Evolutionary conservation across 2,113 vertebrate species (phyloP), one percentile per base, ranked within the genome.

Genomic region (Platysternon megacephalum): DNA sequence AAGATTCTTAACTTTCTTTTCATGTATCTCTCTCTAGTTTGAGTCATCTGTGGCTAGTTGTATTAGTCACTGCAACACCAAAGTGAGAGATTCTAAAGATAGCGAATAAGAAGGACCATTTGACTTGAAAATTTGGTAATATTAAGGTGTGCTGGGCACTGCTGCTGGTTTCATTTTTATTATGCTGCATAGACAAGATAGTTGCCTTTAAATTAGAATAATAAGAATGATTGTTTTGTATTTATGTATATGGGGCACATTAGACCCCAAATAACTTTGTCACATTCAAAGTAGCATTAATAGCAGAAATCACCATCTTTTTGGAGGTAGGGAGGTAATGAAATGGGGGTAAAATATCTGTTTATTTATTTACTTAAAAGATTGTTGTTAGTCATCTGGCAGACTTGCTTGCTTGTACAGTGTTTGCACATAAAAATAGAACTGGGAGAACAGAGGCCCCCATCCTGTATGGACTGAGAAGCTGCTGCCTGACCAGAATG

Each of bases 21-120:
- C 17, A 1, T 89, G 35, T 51, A 82, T n/a, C 9, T 84, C 26
- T 4, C 83, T 61, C 28, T 48, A 93, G 1, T 17, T 79, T 55
- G 21, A 92, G 74, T 48, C 5, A 52, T 82, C 4, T 87, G 7
- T 95, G 51, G 53, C 19, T 56, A 86, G 48, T 61, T 28, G 32
- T 82, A 91, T 83, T 90, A 85, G 78, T 84, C 49, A 89, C 6
- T 80, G 42, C 39, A 89, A 55, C 79, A 39, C 12, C 39, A 76
- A 26, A 90, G 19, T 56, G 81, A 91, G 0, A 42, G 2, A 39
- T 48, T 94, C 80, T 8, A 24, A 58, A 87, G 14, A 9, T 51
- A 72, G 6, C 68, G 16, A 81, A 87, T 28, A 88, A 84, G 58
- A 89, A 9, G 0, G 44, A 76, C 53, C 82, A 89, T 83, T 51